Evolutionary conservation across 1,140 invertebrate species (phyloP), one percentile per base, ranked within the genome.

Genomic region (Dinoponera quadriceps): DNA sequence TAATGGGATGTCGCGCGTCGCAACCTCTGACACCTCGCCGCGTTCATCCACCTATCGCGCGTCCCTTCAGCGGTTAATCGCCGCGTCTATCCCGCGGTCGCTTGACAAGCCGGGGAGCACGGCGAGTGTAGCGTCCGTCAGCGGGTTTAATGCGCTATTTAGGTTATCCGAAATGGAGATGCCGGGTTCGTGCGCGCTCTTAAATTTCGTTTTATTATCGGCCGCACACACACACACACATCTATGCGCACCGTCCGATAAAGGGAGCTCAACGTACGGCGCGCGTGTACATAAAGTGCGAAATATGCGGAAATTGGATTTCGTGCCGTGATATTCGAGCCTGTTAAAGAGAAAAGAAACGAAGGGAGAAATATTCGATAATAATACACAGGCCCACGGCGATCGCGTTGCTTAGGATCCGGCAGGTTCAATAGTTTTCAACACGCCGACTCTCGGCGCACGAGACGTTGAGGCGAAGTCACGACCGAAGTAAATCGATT

Each of bases 1-100:
- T 68, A 78, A 78, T 68, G 33, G 22, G 16, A 57, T 16, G 74
- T 27, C 49, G 20, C 49, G 51, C 11, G 20, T 22, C n/a, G 51
- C 51, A 78, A 63, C 63, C 63, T 55, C 49, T 78, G 63, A 78
- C 75, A 78, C 68, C 75, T 78, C 63, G 33, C 38, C 18, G 59
- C 62, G 38, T 7, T 44, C 38, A 18, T 69, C 22, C 27, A 68
- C 22, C 38, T 9, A 44, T 44, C 38, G 38, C 20, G 62, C 65
- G n/a, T n/a, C 62, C 49, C 22, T 44, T 33, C 63, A 27, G 20
- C 33, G 14, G 49, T 78, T 78, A 78, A 78, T 78, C 75, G 63
- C 18, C 44, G 49, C 18, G 55, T 57, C 75, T 69, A 78, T 57
- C 51, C 18, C 18, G 38, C 38, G 3, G 33, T 44, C 27, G 63